Conservation (phyloP, 1,140 invertebrate species). For the Penaeus chinensis region DNA sequence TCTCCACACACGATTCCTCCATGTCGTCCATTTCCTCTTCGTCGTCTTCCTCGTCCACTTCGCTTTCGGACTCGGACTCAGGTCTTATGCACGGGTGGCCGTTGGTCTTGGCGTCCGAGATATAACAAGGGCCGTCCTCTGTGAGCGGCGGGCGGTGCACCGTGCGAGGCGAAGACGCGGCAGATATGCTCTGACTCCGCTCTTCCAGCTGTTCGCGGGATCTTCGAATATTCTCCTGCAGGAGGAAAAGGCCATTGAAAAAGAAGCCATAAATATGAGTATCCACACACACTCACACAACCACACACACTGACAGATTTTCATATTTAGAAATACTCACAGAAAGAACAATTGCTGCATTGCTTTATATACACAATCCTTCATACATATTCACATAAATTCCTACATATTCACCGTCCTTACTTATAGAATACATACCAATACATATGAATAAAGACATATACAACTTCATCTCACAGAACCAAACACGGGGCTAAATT, state of each 20-base stretch:
- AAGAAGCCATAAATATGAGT: not conserved
- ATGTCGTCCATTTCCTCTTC: constrained; percentile 64
- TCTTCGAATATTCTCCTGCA: constrained; percentile 82
- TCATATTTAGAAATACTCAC: no score
- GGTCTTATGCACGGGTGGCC: constrained; percentile 68
- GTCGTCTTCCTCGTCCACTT: constrained; percentile 65
- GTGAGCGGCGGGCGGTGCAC: constrained; percentile 26
- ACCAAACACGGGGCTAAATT: no score
- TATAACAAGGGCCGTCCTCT: constrained; percentile 68
- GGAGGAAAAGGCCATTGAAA: constrained; percentile 47
- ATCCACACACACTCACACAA: not conserved
- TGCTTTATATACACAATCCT: not conserved
- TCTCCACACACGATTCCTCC: constrained; percentile 71
- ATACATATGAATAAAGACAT: no score
- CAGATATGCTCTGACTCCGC: constrained; percentile 45
- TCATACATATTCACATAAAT: not conserved
- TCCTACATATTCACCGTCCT: not conserved
- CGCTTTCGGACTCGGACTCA: constrained; percentile 59
- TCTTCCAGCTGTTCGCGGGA: constrained; percentile 72
- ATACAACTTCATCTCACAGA: no score
- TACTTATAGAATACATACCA: no score
- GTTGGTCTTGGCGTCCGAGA: constrained; percentile 69
- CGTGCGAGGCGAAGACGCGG: constrained; percentile 48
- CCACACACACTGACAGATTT: no score
- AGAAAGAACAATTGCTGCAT: not conserved